Evolutionary conservation across 2,797 vertebrate genomes (phyloP), one percentile per base, ranked within the genome.

Genomic region (Myotis planiceps): DNA sequence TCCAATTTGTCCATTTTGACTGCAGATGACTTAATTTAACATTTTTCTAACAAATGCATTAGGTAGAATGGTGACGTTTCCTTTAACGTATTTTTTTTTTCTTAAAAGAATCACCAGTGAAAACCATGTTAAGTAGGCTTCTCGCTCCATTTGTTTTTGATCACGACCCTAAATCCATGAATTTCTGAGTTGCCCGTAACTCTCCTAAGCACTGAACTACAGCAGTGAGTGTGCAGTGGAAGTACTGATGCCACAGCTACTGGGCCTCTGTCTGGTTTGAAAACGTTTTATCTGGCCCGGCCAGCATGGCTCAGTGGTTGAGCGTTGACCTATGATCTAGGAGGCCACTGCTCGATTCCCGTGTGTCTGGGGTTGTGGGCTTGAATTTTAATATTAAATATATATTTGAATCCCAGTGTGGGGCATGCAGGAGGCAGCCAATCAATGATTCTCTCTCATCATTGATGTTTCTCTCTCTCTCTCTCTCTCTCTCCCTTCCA

Each of bases 101-200:
- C 42, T 89, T 87, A 23, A 63, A 94, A 95, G 65, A 83, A 94
- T 81, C 51, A 66, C 72, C 55, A 60, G 87, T 58, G 25, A 78
- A 91, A 96, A 51, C 88, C 45, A 34, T 86, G 71, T 92, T 92
- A 94, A 95, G 84, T 49, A 94, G 94, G 66, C 84, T 92, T 96
- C 90, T 96, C 92, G 90, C 76, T 90, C 93, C 94, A 88, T 96
- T 97, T 97, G 84, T 96, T 97, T 96, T 85, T 81, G 94, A 76
- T 97, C 95, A 86, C 63, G 37, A 32, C 15, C 49, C 58, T 92
- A 92, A 94, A 93, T 79, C 74, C 90, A 27, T 88, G 92, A 80
- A 83, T 89, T 92, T 92, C 82, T 82, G 71, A 95, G 83, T 23
- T 75, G 76, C 58, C 74, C 68, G 13, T 69, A 83, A 65, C 53